Evolutionary conservation across 2,888 invertebrate species (phyloP), one percentile per base, ranked within the genome.

Genomic region (Nomada lathburiana): DNA sequence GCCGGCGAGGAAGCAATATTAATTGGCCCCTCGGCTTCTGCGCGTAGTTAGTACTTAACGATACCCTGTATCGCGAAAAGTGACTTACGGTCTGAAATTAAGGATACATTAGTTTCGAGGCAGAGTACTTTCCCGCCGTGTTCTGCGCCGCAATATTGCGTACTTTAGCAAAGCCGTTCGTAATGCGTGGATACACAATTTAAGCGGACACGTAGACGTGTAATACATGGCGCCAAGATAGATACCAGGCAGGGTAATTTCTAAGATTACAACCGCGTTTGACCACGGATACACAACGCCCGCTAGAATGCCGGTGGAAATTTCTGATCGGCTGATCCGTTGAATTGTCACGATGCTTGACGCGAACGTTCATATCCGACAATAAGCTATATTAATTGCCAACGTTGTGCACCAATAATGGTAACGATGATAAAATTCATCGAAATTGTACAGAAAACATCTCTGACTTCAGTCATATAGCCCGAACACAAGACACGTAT

Each of bases 191-290:
- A n/a, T n/a, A 5, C 42, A 29, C 20, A 20, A 29, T 76, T 74
- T 55, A 73, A 60, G 67, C 68, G 62, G 74, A 53, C 72, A 64
- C 53, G 70, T 36, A 42, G 53, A 50, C 69, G 77, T 75, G 86
- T 71, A 62, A 68, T 78, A 83, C 75, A 77, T 55, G 67, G n/a
- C n/a, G 60, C 76, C 67, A 74, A 63, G 80, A 83, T 69, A 81
- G 79, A 84, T 88, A 71, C 60, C 29, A 72, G 82, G 80, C 80
- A 72, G 62, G 78, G 76, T 81, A 88, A 87, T 87, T 88, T 87
- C 87, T 86, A 75, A 80, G 86, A 87, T 86, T 87, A 88, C 87
- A 88, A 77, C 71, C 77, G 79, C 76, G 69, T 76, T 88, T 88
- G 88, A 88, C 86, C 88, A 81, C 84, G 88, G 69, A 52, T 77